Conservation (phyloP, 2,888 invertebrate species). For the Andrena bicolor region DNA sequence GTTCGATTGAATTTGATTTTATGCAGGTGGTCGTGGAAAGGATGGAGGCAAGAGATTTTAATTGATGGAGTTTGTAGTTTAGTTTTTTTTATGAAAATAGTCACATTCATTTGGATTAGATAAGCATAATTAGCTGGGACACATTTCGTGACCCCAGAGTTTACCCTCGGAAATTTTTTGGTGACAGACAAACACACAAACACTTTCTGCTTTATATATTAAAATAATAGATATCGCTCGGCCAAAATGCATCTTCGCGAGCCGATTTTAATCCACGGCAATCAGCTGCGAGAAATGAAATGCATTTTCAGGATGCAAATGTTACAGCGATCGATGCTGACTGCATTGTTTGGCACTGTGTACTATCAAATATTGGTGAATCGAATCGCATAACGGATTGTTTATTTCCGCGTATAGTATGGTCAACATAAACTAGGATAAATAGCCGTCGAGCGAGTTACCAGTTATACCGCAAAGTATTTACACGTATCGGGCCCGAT, state of each 20-base stretch:
- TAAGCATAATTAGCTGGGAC: too few species aligned
- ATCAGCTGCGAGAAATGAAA: slow-evolving; percentile 32
- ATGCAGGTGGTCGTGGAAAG: neutral
- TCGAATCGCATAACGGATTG: slow-evolving; percentile 61
- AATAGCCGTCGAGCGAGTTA: slow-evolving; percentile 52
- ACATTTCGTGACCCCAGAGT: too few species aligned
- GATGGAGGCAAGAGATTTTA: neutral
- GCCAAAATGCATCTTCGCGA: neutral
- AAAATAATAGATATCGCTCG: too few species aligned
- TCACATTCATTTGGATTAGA: too few species aligned
- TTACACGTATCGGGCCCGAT: slow-evolving; percentile 36
- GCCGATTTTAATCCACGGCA: neutral
- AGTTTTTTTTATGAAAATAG: too few species aligned
- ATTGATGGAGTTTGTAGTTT: too few species aligned
- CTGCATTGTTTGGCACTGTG: slow-evolving; percentile 22
- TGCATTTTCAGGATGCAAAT: slow-evolving; percentile 24
- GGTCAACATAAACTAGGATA: slow-evolving; percentile 53
- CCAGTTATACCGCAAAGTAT: slow-evolving; percentile 60
- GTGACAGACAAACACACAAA: too few species aligned
- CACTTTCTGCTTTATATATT: too few species aligned
- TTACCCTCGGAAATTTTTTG: too few species aligned
- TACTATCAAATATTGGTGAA: slow-evolving; percentile 52
- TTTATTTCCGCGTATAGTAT: slow-evolving; percentile 49
- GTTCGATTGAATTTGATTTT: neutral
- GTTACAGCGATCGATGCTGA: neutral